Conservation (phyloP, 2,113 vertebrate genomes). For the Phaethornis superciliosus region DNA sequence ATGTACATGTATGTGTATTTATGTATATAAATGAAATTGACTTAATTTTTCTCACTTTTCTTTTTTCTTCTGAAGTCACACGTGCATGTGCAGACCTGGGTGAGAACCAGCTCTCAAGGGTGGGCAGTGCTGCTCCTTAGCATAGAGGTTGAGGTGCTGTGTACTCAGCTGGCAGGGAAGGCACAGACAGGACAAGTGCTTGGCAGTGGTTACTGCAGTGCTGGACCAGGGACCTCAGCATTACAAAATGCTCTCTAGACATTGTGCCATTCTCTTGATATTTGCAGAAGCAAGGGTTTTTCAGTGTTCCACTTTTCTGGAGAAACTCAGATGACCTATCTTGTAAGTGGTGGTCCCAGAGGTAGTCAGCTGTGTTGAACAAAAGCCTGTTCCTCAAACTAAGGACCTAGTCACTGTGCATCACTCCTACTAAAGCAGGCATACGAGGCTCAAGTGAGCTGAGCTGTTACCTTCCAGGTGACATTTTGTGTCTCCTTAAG, state of each 20-base stretch:
- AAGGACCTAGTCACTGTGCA: fast-evolving
- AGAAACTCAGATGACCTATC: neutral
- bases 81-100: neutral
- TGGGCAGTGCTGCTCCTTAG: neutral
- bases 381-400: neutral
- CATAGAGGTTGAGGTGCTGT: neutral
- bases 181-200: neutral
- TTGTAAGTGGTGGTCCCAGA: neutral
- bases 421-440: neutral
- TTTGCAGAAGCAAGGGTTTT: fast-evolving
- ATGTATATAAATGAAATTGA: neutral
- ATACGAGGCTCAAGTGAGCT: neutral
- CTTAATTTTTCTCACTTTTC: neutral
- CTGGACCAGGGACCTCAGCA: neutral
- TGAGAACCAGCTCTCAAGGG: neutral
- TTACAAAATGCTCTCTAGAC: neutral
- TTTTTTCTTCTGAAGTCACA: neutral
- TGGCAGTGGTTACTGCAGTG: neutral
- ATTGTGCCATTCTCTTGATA: neutral
- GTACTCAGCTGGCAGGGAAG: neutral
- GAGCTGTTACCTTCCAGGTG: neutral
- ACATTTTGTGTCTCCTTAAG: neutral
- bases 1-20: neutral
- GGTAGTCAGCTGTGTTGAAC: neutral
- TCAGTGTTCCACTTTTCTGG: neutral